Conservation (phyloP, 2,888 invertebrate species). For the Drosophila meridionalis region DNA sequence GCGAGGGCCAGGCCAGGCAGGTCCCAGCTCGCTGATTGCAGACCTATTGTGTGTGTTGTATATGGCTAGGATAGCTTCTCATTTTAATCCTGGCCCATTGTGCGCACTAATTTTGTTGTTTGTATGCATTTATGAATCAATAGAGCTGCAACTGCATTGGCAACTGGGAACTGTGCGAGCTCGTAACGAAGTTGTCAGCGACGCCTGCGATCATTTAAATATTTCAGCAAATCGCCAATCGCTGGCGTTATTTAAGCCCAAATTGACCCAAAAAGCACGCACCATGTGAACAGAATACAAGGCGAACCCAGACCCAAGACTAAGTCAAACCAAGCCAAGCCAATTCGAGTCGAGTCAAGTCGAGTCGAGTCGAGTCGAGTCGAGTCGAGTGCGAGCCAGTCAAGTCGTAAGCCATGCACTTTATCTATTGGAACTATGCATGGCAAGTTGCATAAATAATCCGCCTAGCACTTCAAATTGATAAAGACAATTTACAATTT, state of each 20-base stretch:
- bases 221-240: conserved; percentile 56
- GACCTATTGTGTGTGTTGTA: conserved; percentile 51
- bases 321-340: conserved; percentile 18
- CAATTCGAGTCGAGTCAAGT: conserved; percentile 29
- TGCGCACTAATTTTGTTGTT: conserved; percentile 62
- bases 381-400: conserved; percentile 19
- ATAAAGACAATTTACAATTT: conserved; percentile 79
- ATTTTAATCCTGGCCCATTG: conserved; percentile 72
- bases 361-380: conserved; percentile 6
- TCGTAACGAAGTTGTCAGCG: conserved; percentile 73
- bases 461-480: conserved; percentile 77
- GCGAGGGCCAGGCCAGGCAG: conserved; percentile 25
- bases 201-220: conserved; percentile 63
- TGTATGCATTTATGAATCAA: conserved; percentile 58
- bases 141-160: conserved; percentile 33
- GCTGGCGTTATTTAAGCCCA: conserved; percentile 76
- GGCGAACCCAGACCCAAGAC: conserved; percentile 17
- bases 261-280: conserved; percentile 72
- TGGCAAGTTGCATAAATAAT: conserved; percentile 77
- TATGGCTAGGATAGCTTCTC: conserved; percentile 44
- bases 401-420: conserved; percentile 52
- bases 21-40: conserved; percentile 54
- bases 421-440: conserved; percentile 75
- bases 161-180: conserved; percentile 34
- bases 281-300: conserved; percentile 48